Evolutionary conservation across 2,888 invertebrate genomes (phyloP), one percentile per base, ranked within the genome.

Genomic region (Clusia tigrina): DNA sequence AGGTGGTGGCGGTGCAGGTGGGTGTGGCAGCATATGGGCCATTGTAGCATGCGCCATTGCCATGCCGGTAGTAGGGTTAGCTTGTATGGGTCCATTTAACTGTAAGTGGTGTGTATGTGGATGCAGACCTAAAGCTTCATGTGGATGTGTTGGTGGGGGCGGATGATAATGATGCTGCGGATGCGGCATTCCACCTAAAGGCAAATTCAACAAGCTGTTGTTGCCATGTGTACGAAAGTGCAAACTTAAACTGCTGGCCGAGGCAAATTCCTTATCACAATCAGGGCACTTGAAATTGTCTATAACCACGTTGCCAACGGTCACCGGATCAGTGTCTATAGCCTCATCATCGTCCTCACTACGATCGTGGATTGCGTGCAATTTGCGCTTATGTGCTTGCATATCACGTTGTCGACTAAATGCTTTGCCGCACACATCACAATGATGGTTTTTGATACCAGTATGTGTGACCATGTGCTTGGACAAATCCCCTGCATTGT

Each of bases 391-490:
- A 63, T 85, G 84, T 0, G 80, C 73, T 64, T 87, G 87, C 78
- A 88, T 85, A 71, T 88, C 88, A 69, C 88, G 85, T 5, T 85
- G 83, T 37, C 88, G 85, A 63, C 86, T 85, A 68, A 88, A 89
- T 0, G 86, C 83, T 56, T 86, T 83, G 2, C 84, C 85, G 71
- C 89, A 89, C 12, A 86, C 74, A 68, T 88, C 87, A 72, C 89
- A 89, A 69, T 88, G 87, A 70, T 86, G 87, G 69, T 86, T 87
- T 73, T 86, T 88, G 1, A 87, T 78, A 1, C 87, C 86, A 23
- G 87, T 85, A 64, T 89, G 89, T 42, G 87, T 88, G 46, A 83
- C 84, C 85, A 88, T 86, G 66, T 89, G 88, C 17, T 88, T 84
- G 1, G 88, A 86, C 2, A 89, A 76, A 71, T 88, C 88, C 54